Evolutionary conservation across 1,140 invertebrate genomes (phyloP).

Genomic region (Andricus grossulariae): DNA sequence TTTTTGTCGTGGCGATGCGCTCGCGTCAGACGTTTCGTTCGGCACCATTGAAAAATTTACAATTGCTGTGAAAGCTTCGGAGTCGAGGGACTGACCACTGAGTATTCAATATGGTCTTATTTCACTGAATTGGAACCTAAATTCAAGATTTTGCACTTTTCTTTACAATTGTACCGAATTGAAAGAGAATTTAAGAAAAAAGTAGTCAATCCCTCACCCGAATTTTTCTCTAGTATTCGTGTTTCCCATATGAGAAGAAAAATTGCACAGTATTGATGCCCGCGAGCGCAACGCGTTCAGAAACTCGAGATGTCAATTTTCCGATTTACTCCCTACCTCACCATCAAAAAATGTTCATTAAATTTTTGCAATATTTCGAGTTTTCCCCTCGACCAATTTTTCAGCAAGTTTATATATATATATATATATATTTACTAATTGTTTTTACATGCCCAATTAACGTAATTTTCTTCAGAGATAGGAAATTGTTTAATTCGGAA

Average conservation of each 20-base stretch:
- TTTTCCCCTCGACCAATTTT: no score
- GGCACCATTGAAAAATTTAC: no score
- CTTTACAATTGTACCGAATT: neutral
- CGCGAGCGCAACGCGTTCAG: constrained; percentile 39
- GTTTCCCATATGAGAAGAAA: neutral
- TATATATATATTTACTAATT: no score
- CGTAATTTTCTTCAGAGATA: neutral
- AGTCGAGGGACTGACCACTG: neutral
- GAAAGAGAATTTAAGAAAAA: no score
- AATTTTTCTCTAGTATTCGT: neutral
- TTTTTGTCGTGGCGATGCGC: constrained; percentile 55
- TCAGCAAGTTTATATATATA: no score
- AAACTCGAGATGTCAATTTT: constrained; percentile 35
- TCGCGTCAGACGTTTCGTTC: constrained; percentile 1
- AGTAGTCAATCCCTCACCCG: no score
- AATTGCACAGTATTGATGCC: neutral
- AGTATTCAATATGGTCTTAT: neutral
- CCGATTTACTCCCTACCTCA: constrained; percentile 31
- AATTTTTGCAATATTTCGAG: no score
- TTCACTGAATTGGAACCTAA: neutral
- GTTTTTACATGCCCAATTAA: no score
- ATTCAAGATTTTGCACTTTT: constrained; percentile 19
- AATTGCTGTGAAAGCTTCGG: no score
- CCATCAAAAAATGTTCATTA: neutral
- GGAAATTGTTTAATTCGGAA: neutral